Conservation (phyloP, 2,888 invertebrate genomes). For the Drosophila prolongata region DNA sequence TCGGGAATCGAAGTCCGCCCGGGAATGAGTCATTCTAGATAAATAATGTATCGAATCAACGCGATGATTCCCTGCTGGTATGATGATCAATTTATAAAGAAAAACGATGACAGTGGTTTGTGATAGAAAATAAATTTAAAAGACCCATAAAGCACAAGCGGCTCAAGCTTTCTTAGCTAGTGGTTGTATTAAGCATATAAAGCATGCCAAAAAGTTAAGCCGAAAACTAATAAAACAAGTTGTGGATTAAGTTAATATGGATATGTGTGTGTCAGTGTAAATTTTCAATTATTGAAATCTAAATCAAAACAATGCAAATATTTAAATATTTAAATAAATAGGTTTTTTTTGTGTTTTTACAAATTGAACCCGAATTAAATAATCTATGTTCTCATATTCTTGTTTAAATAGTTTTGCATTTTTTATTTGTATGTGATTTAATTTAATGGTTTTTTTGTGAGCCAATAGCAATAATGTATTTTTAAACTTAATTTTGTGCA, state of each 20-base stretch:
- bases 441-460: too few relatives aligned
- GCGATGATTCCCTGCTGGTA: constrained; percentile 70
- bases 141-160: background rate
- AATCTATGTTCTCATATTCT: too few relatives aligned
- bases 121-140: background rate
- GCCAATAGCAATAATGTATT: too few relatives aligned
- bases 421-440: too few relatives aligned
- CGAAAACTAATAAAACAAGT: background rate
- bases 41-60: constrained; percentile 61
- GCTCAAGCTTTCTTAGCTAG: background rate
- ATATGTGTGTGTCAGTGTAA: background rate
- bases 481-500: too few relatives aligned
- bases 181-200: background rate
- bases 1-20: background rate
- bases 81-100: constrained; percentile 2
- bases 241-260: background rate
- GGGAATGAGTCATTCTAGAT: constrained; percentile 64
- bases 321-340: too few relatives aligned
- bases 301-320: background rate
- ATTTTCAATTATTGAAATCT: background rate
- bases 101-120: background rate
- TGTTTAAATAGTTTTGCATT: too few relatives aligned
- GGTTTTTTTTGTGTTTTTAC: too few relatives aligned
- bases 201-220: background rate
- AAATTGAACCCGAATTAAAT: too few relatives aligned